Conservation (phyloP, 2,888 invertebrate genomes). For the Acronicta leporina region DNA sequence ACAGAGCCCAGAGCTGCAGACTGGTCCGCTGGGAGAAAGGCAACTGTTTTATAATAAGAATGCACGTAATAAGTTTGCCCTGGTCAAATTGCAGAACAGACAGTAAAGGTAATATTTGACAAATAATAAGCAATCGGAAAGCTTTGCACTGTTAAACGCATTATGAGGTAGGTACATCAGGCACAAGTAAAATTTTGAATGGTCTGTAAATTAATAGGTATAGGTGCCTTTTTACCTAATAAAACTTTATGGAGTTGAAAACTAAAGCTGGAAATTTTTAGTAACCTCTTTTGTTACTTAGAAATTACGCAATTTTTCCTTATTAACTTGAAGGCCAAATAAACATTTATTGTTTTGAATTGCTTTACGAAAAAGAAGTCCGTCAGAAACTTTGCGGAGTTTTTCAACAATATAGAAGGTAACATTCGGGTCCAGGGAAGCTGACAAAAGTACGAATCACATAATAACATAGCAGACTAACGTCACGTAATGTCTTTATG, state of each 20-base stretch:
- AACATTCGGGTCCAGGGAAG: constrained; percentile 3
- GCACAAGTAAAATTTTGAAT: neutral
- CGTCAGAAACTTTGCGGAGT: constrained; percentile 17
- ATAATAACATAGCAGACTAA: constrained; percentile 2
- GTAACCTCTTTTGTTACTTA: constrained; percentile 15
- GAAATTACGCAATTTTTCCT: constrained; percentile 24
- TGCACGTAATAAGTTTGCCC: constrained; percentile 1
- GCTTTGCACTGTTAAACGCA: no score
- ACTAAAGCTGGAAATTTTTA: constrained; percentile 12
- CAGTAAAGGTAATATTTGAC: neutral
- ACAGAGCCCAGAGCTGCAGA: constrained; percentile 16
- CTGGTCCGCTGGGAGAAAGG: neutral
- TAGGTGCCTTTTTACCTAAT: constrained; percentile 1
- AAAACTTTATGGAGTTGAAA: neutral
- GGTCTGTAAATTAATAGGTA: constrained; percentile 1
- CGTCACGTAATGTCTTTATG: no score
- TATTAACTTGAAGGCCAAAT: constrained; percentile 16
- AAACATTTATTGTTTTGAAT: constrained; percentile 22
- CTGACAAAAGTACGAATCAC: constrained; percentile 13
- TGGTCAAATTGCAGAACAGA: neutral
- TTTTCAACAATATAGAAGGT: constrained; percentile 11
- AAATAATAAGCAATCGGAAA: constrained; percentile 2
- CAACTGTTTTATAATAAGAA: constrained; percentile 18
- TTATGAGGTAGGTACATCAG: neutral
- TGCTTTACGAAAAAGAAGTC: constrained; percentile 23